A percentile compares a stretch with the other conserved stretches of the same genome.
phyloP scores from a whole-genome alignment of 2,888 invertebrate genomes.

The Gymnosoma rotundatum region DNA sequence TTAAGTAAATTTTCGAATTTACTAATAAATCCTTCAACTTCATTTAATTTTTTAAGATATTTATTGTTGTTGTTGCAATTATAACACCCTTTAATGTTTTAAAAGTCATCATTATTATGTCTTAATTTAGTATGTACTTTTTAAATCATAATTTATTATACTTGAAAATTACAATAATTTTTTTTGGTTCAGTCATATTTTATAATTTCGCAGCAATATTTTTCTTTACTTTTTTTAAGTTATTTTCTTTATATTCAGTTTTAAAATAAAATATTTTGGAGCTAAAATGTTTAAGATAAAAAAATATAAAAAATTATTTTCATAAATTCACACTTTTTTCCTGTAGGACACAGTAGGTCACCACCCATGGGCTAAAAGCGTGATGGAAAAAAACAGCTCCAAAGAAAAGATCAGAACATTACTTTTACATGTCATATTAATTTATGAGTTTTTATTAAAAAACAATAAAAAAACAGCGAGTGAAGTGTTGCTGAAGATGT shows the following conservation, averaged over 20 bases:
- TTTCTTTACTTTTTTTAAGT: not conserved
- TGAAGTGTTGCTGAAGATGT: constrained; percentile 14
- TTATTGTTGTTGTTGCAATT: constrained; percentile 48
- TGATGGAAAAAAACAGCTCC: not conserved
- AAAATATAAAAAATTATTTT: constrained; percentile 19
- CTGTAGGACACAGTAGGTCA: constrained; percentile 57
- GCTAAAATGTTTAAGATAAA: constrained; percentile 18
- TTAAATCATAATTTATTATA: constrained; percentile 62
- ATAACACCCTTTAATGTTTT: constrained; percentile 56
- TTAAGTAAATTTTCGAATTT: not conserved
- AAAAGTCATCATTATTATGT: constrained; percentile 69
- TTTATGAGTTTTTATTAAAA: constrained; percentile 40
- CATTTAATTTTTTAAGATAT: constrained; percentile 27
- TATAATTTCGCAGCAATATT: constrained; percentile 23
- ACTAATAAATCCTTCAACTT: constrained; percentile 64
- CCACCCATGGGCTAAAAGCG: constrained; percentile 60
- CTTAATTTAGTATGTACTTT: constrained; percentile 60
- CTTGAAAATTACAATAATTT: constrained; percentile 66
- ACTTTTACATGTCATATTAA: constrained; percentile 56
- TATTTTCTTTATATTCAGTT: not conserved
- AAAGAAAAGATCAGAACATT: constrained; percentile 35
- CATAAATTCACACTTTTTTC: constrained; percentile 58
- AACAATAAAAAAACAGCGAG: not conserved
- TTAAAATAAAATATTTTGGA: constrained; percentile 8
- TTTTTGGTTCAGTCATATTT: constrained; percentile 30